Conservation (phyloP, 2,888 invertebrate genomes). For the Chesias legatella region DNA sequence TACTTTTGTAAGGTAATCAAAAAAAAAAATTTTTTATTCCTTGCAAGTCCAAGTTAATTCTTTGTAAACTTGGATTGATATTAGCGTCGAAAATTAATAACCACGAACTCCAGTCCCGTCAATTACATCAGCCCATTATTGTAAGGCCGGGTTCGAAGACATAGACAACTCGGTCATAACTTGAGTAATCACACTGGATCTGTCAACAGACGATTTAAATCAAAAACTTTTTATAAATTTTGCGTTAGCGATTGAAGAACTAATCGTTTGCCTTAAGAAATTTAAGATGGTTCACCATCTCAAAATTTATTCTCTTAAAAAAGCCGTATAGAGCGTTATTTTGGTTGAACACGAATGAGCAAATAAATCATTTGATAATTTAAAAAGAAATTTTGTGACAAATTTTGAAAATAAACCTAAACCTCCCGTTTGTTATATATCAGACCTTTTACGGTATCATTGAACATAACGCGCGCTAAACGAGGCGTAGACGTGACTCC, state of each 20-base stretch:
- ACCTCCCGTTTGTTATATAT: constrained; percentile 37
- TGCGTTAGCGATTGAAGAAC: no score
- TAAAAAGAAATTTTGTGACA: constrained; percentile 10
- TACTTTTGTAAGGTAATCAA: constrained; percentile 5
- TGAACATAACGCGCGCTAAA: constrained; percentile 54
- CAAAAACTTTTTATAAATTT: not conserved
- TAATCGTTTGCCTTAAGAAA: no score
- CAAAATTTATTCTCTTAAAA: no score
- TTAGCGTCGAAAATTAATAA: constrained; percentile 55
- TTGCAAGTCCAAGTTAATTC: constrained; percentile 28
- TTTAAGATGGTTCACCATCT: no score
- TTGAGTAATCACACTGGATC: constrained; percentile 19
- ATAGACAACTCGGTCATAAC: constrained; percentile 29
- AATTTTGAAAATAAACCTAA: constrained; percentile 30
- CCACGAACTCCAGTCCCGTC: constrained; percentile 50
- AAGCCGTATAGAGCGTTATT: no score
- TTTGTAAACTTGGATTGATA: constrained; percentile 47
- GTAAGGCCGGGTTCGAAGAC: constrained; percentile 36
- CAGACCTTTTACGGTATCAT: constrained; percentile 53
- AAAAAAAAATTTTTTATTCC: constrained; percentile 1
- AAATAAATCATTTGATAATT: no score
- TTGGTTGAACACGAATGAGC: no score
- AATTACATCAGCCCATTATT: constrained; percentile 56
- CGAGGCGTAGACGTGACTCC: constrained; percentile 48
- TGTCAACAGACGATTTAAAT: constrained; percentile 1